Conservation (phyloP, 2,113 vertebrate genomes). For the Vulpes lagopus region DNA sequence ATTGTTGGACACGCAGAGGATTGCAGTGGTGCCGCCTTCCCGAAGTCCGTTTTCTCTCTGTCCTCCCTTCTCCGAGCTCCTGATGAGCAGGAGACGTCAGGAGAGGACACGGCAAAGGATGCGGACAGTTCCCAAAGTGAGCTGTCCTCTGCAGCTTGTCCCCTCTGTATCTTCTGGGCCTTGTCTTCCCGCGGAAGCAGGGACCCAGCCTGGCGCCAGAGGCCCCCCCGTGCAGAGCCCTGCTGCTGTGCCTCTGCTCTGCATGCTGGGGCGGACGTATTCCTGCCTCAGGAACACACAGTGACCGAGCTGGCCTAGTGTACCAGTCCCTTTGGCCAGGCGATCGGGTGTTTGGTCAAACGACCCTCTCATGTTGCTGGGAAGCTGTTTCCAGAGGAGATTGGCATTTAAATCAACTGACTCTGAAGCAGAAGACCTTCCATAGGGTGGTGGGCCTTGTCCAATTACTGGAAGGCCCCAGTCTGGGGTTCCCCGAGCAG, state of each 20-base stretch:
- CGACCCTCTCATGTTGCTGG: accelerated
- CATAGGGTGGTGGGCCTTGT: accelerated
- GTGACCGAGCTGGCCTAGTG: accelerated
- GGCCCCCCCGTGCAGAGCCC: accelerated
- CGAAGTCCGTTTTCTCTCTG: background rate
- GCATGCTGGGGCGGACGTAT: accelerated
- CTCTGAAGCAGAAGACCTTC: background rate
- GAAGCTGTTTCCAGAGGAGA: background rate
- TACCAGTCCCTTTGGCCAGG: accelerated
- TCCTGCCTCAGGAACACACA: accelerated
- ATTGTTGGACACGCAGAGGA: no score
- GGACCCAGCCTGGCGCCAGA: accelerated
- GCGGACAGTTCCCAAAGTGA: accelerated
- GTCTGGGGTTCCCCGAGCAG: accelerated
- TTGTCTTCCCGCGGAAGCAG: background rate
- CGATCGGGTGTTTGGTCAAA: background rate
- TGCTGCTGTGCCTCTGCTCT: accelerated
- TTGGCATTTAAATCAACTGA: accelerated
- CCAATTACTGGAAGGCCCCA: background rate
- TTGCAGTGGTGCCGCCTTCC: accelerated
- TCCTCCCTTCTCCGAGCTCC: background rate
- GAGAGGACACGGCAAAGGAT: background rate
- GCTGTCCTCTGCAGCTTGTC: accelerated
- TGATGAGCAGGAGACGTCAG: background rate
- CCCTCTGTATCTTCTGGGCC: accelerated